These are phyloP conservation scores for Drosophila arizonae DNA, from an alignment of 1,140 invertebrate genomes.

Conservation along the genomic window DNA sequence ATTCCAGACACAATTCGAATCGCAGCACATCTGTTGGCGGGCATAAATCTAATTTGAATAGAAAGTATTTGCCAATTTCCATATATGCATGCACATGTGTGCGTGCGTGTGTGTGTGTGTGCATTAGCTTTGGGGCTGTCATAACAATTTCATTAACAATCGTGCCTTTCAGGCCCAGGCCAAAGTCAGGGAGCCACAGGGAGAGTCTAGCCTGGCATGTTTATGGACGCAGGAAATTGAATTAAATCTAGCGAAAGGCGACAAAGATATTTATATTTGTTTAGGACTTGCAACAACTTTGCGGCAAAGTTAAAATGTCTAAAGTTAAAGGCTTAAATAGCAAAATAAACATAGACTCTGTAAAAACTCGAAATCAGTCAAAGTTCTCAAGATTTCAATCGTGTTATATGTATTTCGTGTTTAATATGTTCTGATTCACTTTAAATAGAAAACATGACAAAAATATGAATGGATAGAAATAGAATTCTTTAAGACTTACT, in stretches of 20 bases:
- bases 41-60: slow-evolving; percentile 69
- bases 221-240: slow-evolving; percentile 71
- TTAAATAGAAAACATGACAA: too few species aligned
- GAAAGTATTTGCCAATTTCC: slow-evolving; percentile 37
- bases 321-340: not conserved
- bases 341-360: too few species aligned
- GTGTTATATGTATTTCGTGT: too few species aligned
- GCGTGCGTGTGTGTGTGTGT: slow-evolving; percentile 12
- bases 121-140: slow-evolving; percentile 55
- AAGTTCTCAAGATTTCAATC: too few species aligned
- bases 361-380: too few species aligned
- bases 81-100: not conserved
- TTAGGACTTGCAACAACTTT: slow-evolving; percentile 7
- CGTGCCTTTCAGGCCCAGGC: slow-evolving; percentile 20
- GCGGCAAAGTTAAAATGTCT: not conserved
- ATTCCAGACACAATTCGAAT: slow-evolving; percentile 41
- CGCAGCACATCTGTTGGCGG: slow-evolving; percentile 59
- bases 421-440: too few species aligned
- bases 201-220: slow-evolving; percentile 53
- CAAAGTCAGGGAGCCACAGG: not conserved
- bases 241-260: slow-evolving; percentile 55
- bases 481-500: too few species aligned
- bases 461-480: too few species aligned
- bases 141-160: slow-evolving; percentile 77
- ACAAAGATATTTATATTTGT: slow-evolving; percentile 35